phyloP scores from a whole-genome alignment of 2,888 invertebrate species.

The Drosophila mulleri region DNA sequence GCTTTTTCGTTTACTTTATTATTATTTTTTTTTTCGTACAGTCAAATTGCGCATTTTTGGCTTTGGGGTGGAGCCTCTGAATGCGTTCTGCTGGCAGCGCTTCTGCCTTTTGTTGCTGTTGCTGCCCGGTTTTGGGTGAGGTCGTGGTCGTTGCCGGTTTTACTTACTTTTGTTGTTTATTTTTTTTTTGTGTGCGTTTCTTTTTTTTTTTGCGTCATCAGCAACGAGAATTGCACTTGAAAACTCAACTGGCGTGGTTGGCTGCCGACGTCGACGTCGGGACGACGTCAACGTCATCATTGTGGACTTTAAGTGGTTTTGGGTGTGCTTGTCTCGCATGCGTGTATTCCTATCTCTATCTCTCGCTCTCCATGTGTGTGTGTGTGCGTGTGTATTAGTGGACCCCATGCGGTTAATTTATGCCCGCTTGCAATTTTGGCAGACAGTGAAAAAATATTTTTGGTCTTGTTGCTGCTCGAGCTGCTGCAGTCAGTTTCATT shows the following conservation, averaged over 20 bases:
- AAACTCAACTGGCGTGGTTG: conserved; percentile 78
- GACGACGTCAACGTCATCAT: conserved; percentile 78
- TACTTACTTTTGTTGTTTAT: conserved; percentile 37
- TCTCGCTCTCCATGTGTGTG: conserved; percentile 24
- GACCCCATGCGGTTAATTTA: conserved; percentile 80
- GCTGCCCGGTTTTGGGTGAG: conserved; percentile 70
- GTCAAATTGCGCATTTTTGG: conserved; percentile 79
- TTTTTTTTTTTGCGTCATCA: conserved; percentile 70
- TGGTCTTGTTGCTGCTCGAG: conserved; percentile 65
- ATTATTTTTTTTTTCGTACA: conserved; percentile 56
- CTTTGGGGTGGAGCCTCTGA: conserved; percentile 76
- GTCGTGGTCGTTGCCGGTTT: conserved; percentile 77
- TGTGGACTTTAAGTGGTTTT: conserved; percentile 78
- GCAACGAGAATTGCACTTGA: conserved; percentile 73
- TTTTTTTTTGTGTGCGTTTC: not conserved
- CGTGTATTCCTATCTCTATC: conserved; percentile 29
- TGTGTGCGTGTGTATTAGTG: conserved; percentile 59
- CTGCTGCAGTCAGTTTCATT: conserved; percentile 74
- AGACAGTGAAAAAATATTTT: conserved; percentile 79
- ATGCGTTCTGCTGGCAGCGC: conserved; percentile 63
- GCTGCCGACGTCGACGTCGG: conserved; percentile 36
- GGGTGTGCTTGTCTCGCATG: conserved; percentile 73
- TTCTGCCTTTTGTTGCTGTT: conserved; percentile 62
- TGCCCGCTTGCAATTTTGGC: conserved; percentile 79
- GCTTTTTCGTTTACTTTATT: conserved; percentile 62